Evolutionary conservation across 2,888 invertebrate species (phyloP).

Genomic region (Chrysolina haemoptera): DNA sequence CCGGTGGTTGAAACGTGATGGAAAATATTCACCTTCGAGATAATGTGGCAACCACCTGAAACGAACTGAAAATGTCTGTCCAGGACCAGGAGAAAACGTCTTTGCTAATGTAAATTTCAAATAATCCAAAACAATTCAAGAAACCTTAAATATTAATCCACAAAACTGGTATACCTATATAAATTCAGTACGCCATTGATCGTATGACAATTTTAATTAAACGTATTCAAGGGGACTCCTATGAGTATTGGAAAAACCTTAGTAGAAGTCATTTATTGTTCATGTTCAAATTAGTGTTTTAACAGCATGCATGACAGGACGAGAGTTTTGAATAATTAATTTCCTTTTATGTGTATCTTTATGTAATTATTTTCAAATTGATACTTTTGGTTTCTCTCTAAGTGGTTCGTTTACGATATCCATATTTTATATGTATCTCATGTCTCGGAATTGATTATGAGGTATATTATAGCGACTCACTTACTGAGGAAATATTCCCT

Average conservation of each 20-base stretch:
- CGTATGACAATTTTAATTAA: constrained; percentile 38
- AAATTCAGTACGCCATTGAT: neutral
- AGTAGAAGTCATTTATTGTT: constrained; percentile 36
- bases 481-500: neutral
- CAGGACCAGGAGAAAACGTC: too few species aligned
- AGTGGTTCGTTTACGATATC: constrained; percentile 24
- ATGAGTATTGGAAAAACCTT: constrained; percentile 18
- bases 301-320: constrained; percentile 39
- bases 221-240: constrained; percentile 25
- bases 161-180: too few species aligned
- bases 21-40: too few species aligned
- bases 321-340: constrained; percentile 24
- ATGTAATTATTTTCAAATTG: constrained; percentile 34
- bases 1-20: too few species aligned
- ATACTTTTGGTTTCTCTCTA: constrained; percentile 26
- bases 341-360: constrained; percentile 27
- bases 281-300: constrained; percentile 38
- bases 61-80: too few species aligned
- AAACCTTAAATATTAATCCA: too few species aligned
- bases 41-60: too few species aligned
- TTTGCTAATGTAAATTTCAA: too few species aligned
- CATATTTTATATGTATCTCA: constrained; percentile 18
- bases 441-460: constrained; percentile 16
- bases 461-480: neutral
- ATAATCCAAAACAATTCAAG: too few species aligned